phyloP scores from a whole-genome alignment of 2,797 vertebrate genomes.

The Sciurus carolinensis region DNA sequence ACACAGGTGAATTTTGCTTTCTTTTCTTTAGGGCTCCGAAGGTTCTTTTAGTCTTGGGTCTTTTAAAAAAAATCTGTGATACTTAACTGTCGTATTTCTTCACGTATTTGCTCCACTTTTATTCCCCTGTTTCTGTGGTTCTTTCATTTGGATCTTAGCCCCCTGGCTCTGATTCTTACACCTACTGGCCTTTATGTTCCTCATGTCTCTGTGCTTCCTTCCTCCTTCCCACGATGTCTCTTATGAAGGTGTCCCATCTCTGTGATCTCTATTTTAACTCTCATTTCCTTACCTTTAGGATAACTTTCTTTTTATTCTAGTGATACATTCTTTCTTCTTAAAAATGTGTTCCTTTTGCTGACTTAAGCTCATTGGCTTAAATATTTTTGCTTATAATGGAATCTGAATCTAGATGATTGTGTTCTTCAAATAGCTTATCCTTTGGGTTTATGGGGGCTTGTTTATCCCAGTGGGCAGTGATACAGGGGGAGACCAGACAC shows the following conservation, averaged over 20 bases:
- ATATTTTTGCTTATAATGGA: slow-evolving; percentile 16
- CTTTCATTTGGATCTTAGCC: neutral
- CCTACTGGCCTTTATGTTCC: neutral
- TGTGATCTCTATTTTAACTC: slow-evolving; percentile 11
- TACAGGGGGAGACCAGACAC: neutral
- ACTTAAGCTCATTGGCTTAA: slow-evolving; percentile 21
- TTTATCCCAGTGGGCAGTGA: neutral
- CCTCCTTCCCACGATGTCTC: neutral
- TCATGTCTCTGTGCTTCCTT: neutral
- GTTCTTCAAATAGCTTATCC: neutral
- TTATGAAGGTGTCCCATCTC: neutral
- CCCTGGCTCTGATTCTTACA: neutral
- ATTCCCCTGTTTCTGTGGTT: neutral
- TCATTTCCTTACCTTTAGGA: neutral
- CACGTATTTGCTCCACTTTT: neutral
- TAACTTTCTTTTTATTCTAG: neutral
- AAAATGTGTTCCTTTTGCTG: neutral
- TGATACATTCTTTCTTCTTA: neutral
- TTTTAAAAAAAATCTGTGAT: neutral
- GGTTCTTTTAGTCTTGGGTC: neutral
- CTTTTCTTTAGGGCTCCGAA: neutral
- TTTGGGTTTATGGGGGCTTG: neutral
- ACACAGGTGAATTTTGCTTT: neutral
- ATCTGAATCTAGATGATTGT: neutral
- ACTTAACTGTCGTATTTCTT: slow-evolving; percentile 30